Evolutionary conservation across 1,140 invertebrate genomes (phyloP).

Genomic region (Nasonia vitripennis): DNA sequence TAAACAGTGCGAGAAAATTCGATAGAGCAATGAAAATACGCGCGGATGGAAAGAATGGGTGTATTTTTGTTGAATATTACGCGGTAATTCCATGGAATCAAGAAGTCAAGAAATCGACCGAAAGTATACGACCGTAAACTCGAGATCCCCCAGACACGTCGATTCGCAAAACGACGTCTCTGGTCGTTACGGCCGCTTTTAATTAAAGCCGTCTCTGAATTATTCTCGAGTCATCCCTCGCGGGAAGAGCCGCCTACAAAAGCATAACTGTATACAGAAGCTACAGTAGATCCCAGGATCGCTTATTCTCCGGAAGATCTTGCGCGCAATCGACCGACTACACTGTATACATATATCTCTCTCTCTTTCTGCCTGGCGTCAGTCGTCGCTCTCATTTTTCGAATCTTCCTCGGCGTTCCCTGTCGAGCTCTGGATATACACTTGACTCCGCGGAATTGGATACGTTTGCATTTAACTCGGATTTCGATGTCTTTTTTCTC

Average conservation of each 20-base stretch:
- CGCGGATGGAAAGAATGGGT: no score
- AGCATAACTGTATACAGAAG: not conserved
- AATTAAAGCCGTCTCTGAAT: slow-evolving; percentile 17
- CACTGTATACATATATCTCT: not conserved
- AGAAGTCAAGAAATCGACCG: no score
- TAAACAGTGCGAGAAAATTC: no score
- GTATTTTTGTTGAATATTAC: no score
- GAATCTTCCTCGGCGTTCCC: not conserved
- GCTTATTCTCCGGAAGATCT: not conserved
- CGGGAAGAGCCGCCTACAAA: not conserved
- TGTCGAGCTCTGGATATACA: not conserved
- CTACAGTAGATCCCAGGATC: not conserved
- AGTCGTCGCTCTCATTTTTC: not conserved
- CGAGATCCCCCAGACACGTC: not conserved
- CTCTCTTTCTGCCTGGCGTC: not conserved
- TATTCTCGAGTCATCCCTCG: slow-evolving; percentile 9
- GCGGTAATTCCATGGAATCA: no score
- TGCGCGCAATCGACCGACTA: slow-evolving; percentile 4
- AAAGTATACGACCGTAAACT: no score
- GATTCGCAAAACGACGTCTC: not conserved
- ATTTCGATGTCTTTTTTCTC: not conserved
- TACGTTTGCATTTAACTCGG: not conserved
- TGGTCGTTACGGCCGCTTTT: not conserved
- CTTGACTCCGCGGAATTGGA: not conserved
- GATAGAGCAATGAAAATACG: no score